These are phyloP conservation scores for Cnemophilus loriae DNA, from an alignment of 2,113 vertebrate species.

Conservation along the genomic window DNA sequence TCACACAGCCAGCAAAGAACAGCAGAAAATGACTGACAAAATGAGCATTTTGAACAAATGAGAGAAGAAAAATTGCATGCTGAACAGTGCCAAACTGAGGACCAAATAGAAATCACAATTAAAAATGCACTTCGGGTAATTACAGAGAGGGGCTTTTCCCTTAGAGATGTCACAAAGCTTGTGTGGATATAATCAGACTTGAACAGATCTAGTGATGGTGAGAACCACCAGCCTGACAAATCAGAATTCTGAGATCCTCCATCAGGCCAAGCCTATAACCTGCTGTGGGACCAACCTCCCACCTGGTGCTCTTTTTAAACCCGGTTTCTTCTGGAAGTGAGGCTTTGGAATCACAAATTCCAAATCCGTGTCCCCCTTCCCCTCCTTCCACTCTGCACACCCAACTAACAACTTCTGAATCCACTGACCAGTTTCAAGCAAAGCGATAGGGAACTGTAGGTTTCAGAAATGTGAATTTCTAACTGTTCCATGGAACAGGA, in stretches of 20 bases:
- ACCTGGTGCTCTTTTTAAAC: not conserved
- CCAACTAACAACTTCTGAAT: not conserved
- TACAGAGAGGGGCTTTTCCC: not conserved
- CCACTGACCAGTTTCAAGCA: not conserved
- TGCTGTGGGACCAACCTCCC: not conserved
- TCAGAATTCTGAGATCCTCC: not conserved
- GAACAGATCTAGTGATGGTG: not conserved
- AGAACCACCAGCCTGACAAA: not conserved
- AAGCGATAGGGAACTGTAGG: not conserved
- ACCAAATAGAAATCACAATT: not conserved
- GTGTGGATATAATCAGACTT: not conserved
- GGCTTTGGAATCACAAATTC: not conserved
- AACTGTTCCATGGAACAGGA: not conserved
- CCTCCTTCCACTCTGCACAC: not conserved
- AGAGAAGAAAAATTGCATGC: not conserved
- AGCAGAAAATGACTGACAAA: not conserved
- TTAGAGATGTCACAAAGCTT: not conserved
- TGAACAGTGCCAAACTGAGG: not conserved
- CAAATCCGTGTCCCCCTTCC: not conserved
- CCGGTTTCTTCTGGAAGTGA: not conserved
- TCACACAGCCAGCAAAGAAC: not conserved
- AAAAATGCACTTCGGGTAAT: not conserved
- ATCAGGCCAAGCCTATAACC: not conserved
- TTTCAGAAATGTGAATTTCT: not conserved
- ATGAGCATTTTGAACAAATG: not conserved